Conservation (phyloP, 1,140 invertebrate genomes). For the Pseudoatta argentina region DNA sequence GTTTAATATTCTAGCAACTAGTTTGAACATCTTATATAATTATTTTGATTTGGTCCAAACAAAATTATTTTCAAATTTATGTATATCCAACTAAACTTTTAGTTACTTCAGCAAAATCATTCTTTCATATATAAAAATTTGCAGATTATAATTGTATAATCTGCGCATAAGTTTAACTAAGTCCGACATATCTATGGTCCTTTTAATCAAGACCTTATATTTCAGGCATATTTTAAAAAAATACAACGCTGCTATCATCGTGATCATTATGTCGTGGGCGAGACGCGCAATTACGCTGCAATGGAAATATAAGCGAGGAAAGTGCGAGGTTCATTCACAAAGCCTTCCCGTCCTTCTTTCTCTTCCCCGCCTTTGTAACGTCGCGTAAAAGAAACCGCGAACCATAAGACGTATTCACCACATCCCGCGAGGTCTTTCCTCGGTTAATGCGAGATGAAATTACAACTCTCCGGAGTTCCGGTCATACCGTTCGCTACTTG, state of each 20-base stretch:
- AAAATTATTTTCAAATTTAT: too few relatives aligned
- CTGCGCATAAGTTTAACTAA: neutral
- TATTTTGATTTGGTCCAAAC: too few relatives aligned
- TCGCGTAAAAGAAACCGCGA: slow-evolving; percentile 64
- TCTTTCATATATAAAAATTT: too few relatives aligned
- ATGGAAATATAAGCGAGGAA: slow-evolving; percentile 73
- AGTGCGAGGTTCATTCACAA: slow-evolving; percentile 73
- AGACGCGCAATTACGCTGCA: slow-evolving; percentile 69
- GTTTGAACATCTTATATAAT: too few relatives aligned
- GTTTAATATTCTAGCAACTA: too few relatives aligned
- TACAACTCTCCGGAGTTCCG: slow-evolving; percentile 72
- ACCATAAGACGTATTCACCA: slow-evolving; percentile 74
- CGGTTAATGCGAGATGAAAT: slow-evolving; percentile 78
- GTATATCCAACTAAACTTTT: too few relatives aligned
- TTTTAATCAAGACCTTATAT: neutral
- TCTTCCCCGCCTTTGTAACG: neutral
- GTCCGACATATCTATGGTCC: neutral
- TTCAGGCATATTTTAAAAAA: slow-evolving; percentile 1
- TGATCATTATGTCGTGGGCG: slow-evolving; percentile 11
- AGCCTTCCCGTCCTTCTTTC: slow-evolving; percentile 52
- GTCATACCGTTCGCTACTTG: slow-evolving; percentile 64
- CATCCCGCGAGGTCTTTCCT: slow-evolving; percentile 68
- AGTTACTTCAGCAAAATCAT: too few relatives aligned
- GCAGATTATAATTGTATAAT: neutral
- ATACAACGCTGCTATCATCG: slow-evolving; percentile 3